Evolutionary conservation across 2,797 vertebrate genomes (phyloP), one percentile per base, ranked within the genome.

Genomic region (Psittacula echo): DNA sequence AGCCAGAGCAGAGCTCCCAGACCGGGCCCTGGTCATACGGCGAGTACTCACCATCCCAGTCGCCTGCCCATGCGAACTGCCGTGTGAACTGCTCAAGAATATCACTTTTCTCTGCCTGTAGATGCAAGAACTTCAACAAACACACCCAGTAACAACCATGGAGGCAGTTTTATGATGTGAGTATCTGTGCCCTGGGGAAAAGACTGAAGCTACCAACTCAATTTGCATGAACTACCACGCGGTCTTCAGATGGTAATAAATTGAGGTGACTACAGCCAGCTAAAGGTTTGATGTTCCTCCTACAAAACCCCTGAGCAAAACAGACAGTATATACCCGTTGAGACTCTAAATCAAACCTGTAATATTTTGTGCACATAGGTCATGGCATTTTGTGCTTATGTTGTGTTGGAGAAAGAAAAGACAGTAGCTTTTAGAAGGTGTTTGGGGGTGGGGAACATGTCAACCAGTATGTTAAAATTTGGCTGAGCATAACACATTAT

Each of bases 381-480:
- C 10, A 3, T 45, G 45, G 41, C 51, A 94, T 90, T 96, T 97
- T 90, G 22, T 51, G 48, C 66, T 70, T 88, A 62, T 30, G 10
- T 42, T 85, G 15, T 56, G 32, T 72, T 66, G 41, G 44, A 83
- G 66, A 61, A 45, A 89, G 44, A 92, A 95, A 92, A 93, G 53
- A 67, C 58, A 82, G 10, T 27, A 91, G 56, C n/a, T 37, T 94
- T 95, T 39, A 90, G 79, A 76, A 90, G 76, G 26, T 65, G 27
- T 58, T 90, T 64, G 3, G 10, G 21, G 56, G 29, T 79, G 16
- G 37, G 47, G 68, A 95, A 78, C 9, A 48, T 50, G 23, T 89
- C 88, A 96, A 75, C 17, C 17, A 26, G 29, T 70, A 51, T 37
- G 64, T 90, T 89, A 95, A 97, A 95, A 89, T 76, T 94, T 80